Percentiles rank a stretch among this genome's conserved stretches.
phyloP scores from a whole-genome alignment of 2,113 vertebrate species.

The Antechinus stuartii region DNA sequence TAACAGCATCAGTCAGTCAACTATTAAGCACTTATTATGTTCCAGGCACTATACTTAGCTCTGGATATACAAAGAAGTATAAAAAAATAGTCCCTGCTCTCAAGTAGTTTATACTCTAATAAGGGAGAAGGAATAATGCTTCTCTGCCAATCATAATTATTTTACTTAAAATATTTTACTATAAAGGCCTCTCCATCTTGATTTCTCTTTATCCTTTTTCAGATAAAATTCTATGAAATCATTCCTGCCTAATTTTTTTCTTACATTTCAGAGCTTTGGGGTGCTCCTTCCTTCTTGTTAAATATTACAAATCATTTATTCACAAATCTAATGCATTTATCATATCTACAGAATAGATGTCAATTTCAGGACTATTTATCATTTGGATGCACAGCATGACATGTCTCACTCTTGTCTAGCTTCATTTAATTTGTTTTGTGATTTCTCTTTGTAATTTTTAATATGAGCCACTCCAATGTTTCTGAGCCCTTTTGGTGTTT shows the following conservation, averaged over 20 bases:
- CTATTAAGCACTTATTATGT: neutral
- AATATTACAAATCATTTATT: neutral
- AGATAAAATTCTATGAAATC: neutral
- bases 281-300: too few relatives aligned
- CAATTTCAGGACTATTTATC: neutral
- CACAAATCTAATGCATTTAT: neutral
- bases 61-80: neutral
- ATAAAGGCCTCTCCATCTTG: neutral
- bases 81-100: neutral
- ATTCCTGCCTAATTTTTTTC: neutral
- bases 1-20: neutral
- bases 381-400: neutral
- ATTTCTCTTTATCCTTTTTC: neutral
- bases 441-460: neutral
- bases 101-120: neutral
- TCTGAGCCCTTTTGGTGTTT: neutral
- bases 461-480: neutral
- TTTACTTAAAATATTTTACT: neutral
- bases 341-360: neutral
- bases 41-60: neutral
- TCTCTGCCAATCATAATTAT: neutral
- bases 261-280: fast-evolving
- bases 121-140: too few relatives aligned
- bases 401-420: neutral
- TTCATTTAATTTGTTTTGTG: neutral